These are phyloP conservation scores for Phytoseiulus persimilis DNA, from an alignment of 2,888 invertebrate genomes.

Conservation along the genomic window DNA sequence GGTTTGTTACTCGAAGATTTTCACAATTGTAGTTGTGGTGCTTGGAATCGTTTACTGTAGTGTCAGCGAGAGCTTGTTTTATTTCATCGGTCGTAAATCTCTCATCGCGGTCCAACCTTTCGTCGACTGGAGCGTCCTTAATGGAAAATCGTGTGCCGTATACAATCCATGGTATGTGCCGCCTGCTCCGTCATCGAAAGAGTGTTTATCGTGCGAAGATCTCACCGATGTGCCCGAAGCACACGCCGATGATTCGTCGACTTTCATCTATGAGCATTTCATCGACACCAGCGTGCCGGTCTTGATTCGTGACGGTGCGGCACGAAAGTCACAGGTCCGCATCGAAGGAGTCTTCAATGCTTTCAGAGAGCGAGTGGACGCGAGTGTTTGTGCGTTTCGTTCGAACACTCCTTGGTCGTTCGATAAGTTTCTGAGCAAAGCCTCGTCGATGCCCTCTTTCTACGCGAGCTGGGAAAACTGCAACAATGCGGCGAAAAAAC, in stretches of 20 bases:
- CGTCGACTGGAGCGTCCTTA: constrained; percentile 18
- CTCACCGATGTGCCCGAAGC: constrained; percentile 14
- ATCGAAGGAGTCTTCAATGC: not conserved
- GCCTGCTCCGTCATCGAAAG: constrained; percentile 28
- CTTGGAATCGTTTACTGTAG: constrained; percentile 10
- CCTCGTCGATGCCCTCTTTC: constrained; percentile 11
- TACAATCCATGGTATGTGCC: constrained; percentile 12
- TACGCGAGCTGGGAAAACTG: constrained; percentile 31
- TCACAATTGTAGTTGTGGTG: not conserved
- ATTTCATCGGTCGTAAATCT: constrained; percentile 33
- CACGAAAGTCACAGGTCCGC: not conserved
- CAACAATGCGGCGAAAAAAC: constrained; percentile 14
- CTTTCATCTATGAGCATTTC: constrained; percentile 27
- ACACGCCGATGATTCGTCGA: not conserved
- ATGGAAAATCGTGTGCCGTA: constrained; percentile 15
- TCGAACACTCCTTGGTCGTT: constrained; percentile 34
- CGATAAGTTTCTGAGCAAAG: not conserved
- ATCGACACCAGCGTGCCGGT: constrained; percentile 17
- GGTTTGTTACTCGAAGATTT: not conserved
- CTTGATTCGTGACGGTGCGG: not conserved
- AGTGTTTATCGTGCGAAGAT: constrained; percentile 24
- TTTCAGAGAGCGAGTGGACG: not conserved
- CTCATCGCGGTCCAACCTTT: constrained; percentile 22
- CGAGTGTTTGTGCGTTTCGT: constrained; percentile 22
- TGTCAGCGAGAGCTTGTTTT: not conserved